phyloP scores from a whole-genome alignment of 2,797 vertebrate species.

The Columba guinea region DNA sequence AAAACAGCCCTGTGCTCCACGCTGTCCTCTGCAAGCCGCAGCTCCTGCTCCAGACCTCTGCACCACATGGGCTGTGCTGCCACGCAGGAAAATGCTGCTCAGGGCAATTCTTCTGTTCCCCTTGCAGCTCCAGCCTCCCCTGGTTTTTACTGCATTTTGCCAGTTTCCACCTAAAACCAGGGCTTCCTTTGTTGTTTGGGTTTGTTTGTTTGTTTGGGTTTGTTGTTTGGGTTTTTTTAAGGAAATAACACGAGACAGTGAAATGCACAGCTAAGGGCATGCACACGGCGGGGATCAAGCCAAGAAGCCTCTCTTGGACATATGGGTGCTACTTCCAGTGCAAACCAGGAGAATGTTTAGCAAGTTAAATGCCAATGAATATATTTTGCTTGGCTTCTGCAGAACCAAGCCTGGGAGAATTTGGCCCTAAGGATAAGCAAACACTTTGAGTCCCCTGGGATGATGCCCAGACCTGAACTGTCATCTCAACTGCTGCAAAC shows the following conservation, averaged over 20 bases:
- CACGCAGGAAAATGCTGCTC: background rate
- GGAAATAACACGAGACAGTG: background rate
- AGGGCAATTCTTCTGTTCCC: background rate
- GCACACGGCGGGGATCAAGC: rapidly evolving
- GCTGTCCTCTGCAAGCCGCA: background rate
- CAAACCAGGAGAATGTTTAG: background rate
- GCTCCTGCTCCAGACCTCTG: background rate
- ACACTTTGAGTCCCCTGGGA: background rate
- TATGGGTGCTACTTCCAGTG: background rate
- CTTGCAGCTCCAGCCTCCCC: no score
- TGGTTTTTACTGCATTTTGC: background rate
- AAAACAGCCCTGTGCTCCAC: background rate
- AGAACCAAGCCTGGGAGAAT: background rate
- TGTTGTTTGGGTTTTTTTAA: background rate
- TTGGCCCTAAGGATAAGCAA: background rate
- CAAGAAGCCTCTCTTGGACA: background rate
- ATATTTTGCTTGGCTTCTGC: constrained; percentile 10
- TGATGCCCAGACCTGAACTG: background rate
- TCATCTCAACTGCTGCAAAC: background rate
- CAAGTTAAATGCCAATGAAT: background rate
- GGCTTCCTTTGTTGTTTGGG: background rate
- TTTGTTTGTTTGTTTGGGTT: background rate
- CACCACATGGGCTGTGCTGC: rapidly evolving
- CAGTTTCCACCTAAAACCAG: background rate
- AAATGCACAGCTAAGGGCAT: background rate